A percentile compares a stretch with the other conserved stretches of the same genome.
These are phyloP conservation scores for Hermodice carunculata DNA, from an alignment of 2,888 invertebrate species.

Conservation along the genomic window DNA sequence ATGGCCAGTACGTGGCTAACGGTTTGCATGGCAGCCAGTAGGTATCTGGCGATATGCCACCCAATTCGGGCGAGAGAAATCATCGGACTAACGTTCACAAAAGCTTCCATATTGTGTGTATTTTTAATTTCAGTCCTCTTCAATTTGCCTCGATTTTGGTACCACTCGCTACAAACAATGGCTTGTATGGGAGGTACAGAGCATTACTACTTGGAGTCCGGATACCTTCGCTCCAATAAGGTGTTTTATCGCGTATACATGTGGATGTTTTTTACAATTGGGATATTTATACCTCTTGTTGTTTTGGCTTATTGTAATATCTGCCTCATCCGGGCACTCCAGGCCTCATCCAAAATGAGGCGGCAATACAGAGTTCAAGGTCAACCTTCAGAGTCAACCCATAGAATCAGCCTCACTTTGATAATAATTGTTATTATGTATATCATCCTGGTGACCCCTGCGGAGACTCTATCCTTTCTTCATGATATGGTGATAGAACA, in stretches of 20 bases:
- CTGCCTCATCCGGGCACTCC: conserved; percentile 52
- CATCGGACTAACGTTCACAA: conserved; percentile 57
- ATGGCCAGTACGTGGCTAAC: conserved; percentile 66
- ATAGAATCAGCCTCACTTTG: conserved; percentile 58
- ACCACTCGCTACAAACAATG: conserved; percentile 14
- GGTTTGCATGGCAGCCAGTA: conserved; percentile 65
- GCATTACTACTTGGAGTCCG: conserved; percentile 19
- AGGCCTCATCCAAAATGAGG: conserved; percentile 17
- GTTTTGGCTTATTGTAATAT: conserved; percentile 61
- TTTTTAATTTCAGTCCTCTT: conserved; percentile 30
- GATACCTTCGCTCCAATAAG: conserved; percentile 9
- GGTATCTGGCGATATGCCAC: conserved; percentile 66
- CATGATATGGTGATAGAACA: conserved; percentile 32
- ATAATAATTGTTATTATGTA: conserved; percentile 64
- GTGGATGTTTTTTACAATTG: conserved; percentile 56
- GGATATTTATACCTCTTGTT: conserved; percentile 61
- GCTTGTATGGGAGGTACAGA: conserved; percentile 15
- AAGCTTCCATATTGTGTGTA: conserved; percentile 50
- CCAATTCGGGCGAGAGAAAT: conserved; percentile 64
- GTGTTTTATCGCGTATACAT: conserved; percentile 24
- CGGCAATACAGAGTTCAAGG: conserved; percentile 13
- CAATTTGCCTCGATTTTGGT: conserved; percentile 36
- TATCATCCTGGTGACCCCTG: conserved; percentile 62
- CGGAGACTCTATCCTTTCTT: conserved; percentile 60
- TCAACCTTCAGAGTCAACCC: conserved; percentile 14